Evolutionary conservation across 1,140 invertebrate species (phyloP), one percentile per base, ranked within the genome.

Genomic region (Neodiprion fabricii): DNA sequence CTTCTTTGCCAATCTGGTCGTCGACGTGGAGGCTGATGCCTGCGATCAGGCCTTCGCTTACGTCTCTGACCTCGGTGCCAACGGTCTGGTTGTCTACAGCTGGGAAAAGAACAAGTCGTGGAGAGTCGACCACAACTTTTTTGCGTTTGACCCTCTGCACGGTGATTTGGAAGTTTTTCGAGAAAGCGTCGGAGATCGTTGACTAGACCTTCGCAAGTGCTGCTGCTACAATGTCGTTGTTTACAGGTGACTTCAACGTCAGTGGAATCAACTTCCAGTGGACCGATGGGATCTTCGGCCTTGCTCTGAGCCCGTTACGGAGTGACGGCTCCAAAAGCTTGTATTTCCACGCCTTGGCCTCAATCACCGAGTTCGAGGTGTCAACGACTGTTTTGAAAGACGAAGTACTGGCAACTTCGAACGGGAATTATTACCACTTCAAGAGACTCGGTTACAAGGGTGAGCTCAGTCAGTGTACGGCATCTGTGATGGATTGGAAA

Each of bases 61-160:
- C 77, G 84, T 95, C 8, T 92, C 94, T 1, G 94, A 96, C 83
- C 84, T 95, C 4, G 91, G 91, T 7, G 93, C 87, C 11, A 94
- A 94, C 79, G 93, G 93, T 12, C 81, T 96, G 1, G 91, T 95
- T 0, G 94, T 95, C 1, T 96, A 95, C 81, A 93, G 91, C 61
- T 89, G 92, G 77, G 91, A 92, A 65, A 89, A 93, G 14, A 91
- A 95, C 78, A 91, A 93, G 73, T 94, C 94, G 0, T 95, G 94
- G 91, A 89, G 94, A 40, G 90, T 95, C 3, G 87, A 92, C 74
- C 94, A 96, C 80, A 94, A 95, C 82, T 96, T 92, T 86, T 95
- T 96, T 90, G 90, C 94, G 85, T 94, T 95, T 72, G 94, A 96
- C 83, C 94, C 94, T 0, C 82, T 95, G 10, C 88, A 92, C 75